Base-by-base conservation (phyloP, 2,113 vertebrate genomes). In the Hypocryptadius cinnamomeus region DNA sequence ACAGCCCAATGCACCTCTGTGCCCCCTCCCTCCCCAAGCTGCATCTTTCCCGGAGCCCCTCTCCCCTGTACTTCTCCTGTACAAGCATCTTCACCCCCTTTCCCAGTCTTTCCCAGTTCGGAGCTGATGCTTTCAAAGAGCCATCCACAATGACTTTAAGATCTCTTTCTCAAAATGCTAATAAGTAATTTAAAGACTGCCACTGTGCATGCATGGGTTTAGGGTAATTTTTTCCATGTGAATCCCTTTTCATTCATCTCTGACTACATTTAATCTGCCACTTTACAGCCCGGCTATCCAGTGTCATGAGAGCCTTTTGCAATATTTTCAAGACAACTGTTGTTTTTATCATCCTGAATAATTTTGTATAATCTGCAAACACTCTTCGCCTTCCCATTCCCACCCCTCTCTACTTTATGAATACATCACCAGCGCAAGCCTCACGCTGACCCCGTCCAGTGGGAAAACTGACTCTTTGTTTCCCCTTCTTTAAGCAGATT, bases 161-260 rank as follows among this genome's bases (percentile, higher is more conserved):
- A 94, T 96, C 96, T 96, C 96, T 96, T 96, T 96, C 95, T 95
- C 66, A 96, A 96, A 96, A 96, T 96, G 96, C 96, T 96, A 96
- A 96, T 96, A 91, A 96, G 95, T 95, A 95, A 95, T 96, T 91
- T 96, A 96, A 95, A 96, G 95, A 73, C 95, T 13, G 92, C 93
- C 92, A 85, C 93, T 86, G 82, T 90, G 92, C 77, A 92, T 73
- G 85, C 92, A 94, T 56, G 96, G 95, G 88, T 95, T 96, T 96
- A 96, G 93, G 95, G 90, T 94, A 88, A 95, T 96, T 96, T 94
- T 86, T 95, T 90, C 85, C 93, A 73, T 78, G 85, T 71, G 96
- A 96, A 96, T 95, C 96, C 92, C 93, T 88, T 88, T 50, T 80
- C 95, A 96, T 96, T 96, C 96, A 95, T 88, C 92, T 45, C 88